These are phyloP conservation scores for Diorhabda sublineata DNA, from an alignment of 1,140 invertebrate genomes.

Conservation along the genomic window DNA sequence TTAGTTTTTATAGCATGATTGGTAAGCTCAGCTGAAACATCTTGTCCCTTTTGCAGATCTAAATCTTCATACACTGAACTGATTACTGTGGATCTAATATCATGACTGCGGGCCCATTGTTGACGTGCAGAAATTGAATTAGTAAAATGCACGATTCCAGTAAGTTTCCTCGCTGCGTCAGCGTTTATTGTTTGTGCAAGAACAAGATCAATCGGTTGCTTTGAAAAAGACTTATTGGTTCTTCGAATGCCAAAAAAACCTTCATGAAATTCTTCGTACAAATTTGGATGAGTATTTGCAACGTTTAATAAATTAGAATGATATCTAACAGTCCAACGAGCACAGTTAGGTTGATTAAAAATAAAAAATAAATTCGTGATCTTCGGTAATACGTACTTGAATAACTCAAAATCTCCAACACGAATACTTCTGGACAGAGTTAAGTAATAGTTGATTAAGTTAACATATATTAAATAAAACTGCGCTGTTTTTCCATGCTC, in stretches of 20 bases:
- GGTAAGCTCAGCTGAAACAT: slow-evolving; percentile 29
- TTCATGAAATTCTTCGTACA: slow-evolving; percentile 30
- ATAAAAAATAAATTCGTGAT: too few species aligned
- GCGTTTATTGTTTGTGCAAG: slow-evolving; percentile 26
- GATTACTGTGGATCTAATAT: slow-evolving; percentile 29
- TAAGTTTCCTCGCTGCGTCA: slow-evolving; percentile 35
- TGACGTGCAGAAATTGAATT: slow-evolving; percentile 12
- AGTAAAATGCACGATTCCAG: slow-evolving; percentile 25
- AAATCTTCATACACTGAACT: slow-evolving; percentile 24
- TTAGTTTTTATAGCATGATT: slow-evolving; percentile 30
- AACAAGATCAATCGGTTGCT: slow-evolving; percentile 35
- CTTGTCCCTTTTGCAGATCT: slow-evolving; percentile 23
- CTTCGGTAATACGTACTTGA: slow-evolving; percentile 18
- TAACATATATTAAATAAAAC: slow-evolving; percentile 36
- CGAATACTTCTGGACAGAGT: slow-evolving; percentile 32
- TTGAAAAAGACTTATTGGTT: slow-evolving; percentile 34
- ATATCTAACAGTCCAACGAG: slow-evolving; percentile 27
- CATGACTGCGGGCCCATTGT: slow-evolving; percentile 30
- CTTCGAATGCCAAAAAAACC: slow-evolving; percentile 36
- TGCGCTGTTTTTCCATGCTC: slow-evolving; percentile 42
- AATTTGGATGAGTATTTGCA: slow-evolving; percentile 34
- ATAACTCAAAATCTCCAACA: slow-evolving; percentile 34
- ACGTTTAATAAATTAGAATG: slow-evolving; percentile 29
- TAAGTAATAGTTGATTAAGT: slow-evolving; percentile 35
- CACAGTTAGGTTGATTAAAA: too few species aligned